These are phyloP conservation scores for Trachelus stipa DNA, from an alignment of 2,888 invertebrate genomes.

Conservation along the genomic window DNA sequence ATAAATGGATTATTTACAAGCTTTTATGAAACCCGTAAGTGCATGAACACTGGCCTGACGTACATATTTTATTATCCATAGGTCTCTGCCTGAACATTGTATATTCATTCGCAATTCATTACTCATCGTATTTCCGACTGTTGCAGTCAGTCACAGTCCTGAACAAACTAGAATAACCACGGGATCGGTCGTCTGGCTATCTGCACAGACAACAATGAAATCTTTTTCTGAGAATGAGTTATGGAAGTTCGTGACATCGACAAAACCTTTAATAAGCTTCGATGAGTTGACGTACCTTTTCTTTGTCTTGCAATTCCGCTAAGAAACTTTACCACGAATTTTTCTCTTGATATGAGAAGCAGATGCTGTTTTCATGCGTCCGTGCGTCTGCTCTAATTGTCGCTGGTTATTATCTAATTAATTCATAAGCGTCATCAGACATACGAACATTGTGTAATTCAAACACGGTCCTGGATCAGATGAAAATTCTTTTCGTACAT, in stretches of 20 bases:
- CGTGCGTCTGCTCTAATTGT: conserved; percentile 49
- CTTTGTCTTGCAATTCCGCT: background rate
- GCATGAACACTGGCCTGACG: background rate
- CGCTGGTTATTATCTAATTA: conserved; percentile 59
- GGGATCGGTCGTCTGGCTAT: background rate
- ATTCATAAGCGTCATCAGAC: conserved; percentile 51
- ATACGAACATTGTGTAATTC: conserved; percentile 13
- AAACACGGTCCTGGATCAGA: conserved; percentile 8
- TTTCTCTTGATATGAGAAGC: conserved; percentile 48
- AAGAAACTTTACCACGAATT: conserved; percentile 18
- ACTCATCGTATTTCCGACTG: conserved; percentile 27
- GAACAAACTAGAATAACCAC: conserved; percentile 33
- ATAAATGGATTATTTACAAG: background rate
- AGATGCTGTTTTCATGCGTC: conserved; percentile 54
- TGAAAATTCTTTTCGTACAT: background rate
- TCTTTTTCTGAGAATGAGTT: background rate
- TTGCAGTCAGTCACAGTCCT: conserved; percentile 20
- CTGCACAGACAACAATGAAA: background rate
- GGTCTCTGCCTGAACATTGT: conserved; percentile 27
- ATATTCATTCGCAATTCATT: conserved; percentile 34
- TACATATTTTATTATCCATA: background rate
- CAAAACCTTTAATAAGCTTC: background rate
- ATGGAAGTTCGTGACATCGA: background rate
- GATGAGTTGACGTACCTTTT: background rate
- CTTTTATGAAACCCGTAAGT: background rate